These are phyloP conservation scores for Penaeus japonicus DNA, from an alignment of 1,140 invertebrate species.

Conservation along the genomic window DNA sequence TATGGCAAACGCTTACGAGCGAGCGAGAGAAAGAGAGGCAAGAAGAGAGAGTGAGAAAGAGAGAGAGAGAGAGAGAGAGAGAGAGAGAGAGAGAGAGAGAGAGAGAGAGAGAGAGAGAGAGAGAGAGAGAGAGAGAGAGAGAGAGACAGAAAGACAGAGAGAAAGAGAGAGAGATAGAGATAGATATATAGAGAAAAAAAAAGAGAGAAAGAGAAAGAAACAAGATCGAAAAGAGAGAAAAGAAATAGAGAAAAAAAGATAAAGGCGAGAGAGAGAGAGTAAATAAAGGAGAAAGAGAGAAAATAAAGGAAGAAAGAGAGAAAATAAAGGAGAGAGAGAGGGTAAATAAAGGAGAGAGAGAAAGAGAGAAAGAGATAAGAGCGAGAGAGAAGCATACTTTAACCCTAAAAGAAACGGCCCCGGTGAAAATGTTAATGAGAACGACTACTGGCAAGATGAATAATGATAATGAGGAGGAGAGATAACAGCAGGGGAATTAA, in stretches of 20 bases:
- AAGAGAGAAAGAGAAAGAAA: neutral
- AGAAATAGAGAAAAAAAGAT: neutral
- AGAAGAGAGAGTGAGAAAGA: neutral
- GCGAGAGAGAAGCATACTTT: neutral
- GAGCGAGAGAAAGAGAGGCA: neutral
- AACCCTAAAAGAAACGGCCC: too few relatives aligned
- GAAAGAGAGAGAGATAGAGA: neutral
- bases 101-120: neutral
- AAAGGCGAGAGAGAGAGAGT: neutral
- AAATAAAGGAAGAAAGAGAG: neutral
- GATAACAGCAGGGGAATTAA: too few relatives aligned
- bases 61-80: neutral
- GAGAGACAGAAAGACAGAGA: neutral
- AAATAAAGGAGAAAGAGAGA: neutral
- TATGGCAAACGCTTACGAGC: too few relatives aligned
- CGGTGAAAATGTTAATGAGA: neutral
- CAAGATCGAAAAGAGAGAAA: neutral
- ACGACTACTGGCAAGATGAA: neutral
- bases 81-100: neutral
- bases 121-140: conserved; percentile 1
- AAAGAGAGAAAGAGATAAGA: too few relatives aligned
- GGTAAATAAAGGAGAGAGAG: neutral
- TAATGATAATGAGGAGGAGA: too few relatives aligned
- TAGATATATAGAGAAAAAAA: neutral
- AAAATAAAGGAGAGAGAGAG: neutral